Base-by-base conservation (phyloP, 1,140 invertebrate species). In the Atta texana region DNA sequence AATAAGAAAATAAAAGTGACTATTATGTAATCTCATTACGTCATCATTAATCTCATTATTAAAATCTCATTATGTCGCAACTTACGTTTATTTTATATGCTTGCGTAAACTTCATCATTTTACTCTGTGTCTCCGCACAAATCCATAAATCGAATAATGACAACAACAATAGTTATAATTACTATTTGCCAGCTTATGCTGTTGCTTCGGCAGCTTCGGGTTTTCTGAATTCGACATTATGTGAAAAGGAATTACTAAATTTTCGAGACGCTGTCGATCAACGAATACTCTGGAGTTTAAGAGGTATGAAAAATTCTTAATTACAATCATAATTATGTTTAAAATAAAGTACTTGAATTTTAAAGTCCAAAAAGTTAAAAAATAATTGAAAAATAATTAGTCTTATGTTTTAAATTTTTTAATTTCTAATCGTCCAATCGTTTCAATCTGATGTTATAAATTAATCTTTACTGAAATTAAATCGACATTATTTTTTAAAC, bases 281-380 rank as follows among this genome's bases (percentile, higher is more conserved):
- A 1, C 82, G 80, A 5, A 78, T 88, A 51, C 21, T 94, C 0
- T 95, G 94, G 94, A 90, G 91, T 16, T 51, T 95, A 4, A 94
- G 91, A 92, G 91, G 94, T 95, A 89, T 80, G 92, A 93, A 88
- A 39, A 24, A 8, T 57, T 71, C 16, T 57, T 57, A 55, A 44
- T 12, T 14, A 55, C n/a, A 21, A 18, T 55, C 39, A 44, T 44
- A 44, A 44, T 24, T 24, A 44, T 44, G 7, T 10, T 44, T 44
- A 44, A 44, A 44, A 44, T 10, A 10, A 44, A 53, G 1, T 2
- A 8, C 28, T 39, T 21, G 10, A 68, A 21, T 68, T 39, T 4
- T 34, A 2, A 28, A 28, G 24, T 49, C 12, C 31, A 1, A 51
- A 53, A 31, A 18, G 1, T 7, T 71, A 31, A 31, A 18, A 72